A percentile compares a stretch with the other conserved stretches of the same genome.
These are phyloP conservation scores for Chrysogorgia sp. DNA, from an alignment of 92 coral and sea anemone species.

Conservation along the genomic window DNA sequence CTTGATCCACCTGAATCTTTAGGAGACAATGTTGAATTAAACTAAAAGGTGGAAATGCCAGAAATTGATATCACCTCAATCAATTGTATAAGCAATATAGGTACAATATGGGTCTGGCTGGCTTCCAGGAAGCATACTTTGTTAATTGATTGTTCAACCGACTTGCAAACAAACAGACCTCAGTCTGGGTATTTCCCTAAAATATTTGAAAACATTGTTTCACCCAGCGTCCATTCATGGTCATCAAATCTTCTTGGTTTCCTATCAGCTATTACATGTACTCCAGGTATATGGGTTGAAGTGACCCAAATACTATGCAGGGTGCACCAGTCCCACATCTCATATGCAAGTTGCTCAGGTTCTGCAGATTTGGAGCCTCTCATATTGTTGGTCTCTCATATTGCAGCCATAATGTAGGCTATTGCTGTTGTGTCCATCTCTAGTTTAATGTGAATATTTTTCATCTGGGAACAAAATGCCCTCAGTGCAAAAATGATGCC, in stretches of 20 bases:
- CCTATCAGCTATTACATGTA: conserved; percentile 52
- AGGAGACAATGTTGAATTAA: conserved; percentile 44
- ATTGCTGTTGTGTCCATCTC: conserved; percentile 62
- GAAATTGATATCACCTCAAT: conserved; percentile 43
- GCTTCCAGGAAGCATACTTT: conserved; percentile 41
- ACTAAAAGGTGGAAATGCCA: conserved; percentile 62
- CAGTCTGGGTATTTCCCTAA: conserved; percentile 34
- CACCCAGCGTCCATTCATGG: conserved; percentile 65
- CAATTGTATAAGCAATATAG: conserved; percentile 33
- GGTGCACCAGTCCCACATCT: conserved; percentile 68
- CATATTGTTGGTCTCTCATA: too few relatives aligned
- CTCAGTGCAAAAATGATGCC: conserved; percentile 67
- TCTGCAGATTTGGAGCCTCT: conserved; percentile 62
- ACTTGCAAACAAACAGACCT: conserved; percentile 67
- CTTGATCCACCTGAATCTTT: conserved; percentile 53
- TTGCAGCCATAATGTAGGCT: conserved; percentile 55
- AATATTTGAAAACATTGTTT: conserved; percentile 42
- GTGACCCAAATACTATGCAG: conserved; percentile 59
- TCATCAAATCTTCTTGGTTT: conserved; percentile 66
- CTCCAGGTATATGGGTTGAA: conserved; percentile 67
- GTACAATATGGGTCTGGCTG: conserved; percentile 46
- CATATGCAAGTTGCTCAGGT: conserved; percentile 53
- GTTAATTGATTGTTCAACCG: conserved; percentile 53
- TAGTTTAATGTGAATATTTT: too few relatives aligned
- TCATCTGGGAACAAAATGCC: conserved; percentile 58